Evolutionary conservation across 2,113 vertebrate genomes (phyloP).

Genomic region (Cettia cetti): DNA sequence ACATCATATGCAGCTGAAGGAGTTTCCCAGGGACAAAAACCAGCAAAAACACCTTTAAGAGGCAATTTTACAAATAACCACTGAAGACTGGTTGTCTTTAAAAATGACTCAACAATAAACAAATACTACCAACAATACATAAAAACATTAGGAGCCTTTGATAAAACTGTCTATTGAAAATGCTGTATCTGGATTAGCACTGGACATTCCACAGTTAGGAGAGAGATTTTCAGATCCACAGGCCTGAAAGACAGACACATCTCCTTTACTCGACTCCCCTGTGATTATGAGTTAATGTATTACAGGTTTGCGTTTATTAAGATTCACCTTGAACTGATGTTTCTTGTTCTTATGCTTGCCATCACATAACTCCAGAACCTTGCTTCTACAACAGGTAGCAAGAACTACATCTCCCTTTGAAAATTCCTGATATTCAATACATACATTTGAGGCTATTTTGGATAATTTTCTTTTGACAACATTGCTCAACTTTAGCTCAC

Average conservation of each 20-base stretch:
- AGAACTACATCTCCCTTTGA: not conserved
- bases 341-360: not conserved
- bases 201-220: not conserved
- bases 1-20: not conserved
- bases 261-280: not conserved
- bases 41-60: not conserved
- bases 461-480: not conserved
- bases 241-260: not conserved
- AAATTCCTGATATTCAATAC: not conserved
- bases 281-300: not conserved
- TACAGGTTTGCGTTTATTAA: not conserved
- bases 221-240: not conserved
- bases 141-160: not conserved
- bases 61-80: not conserved
- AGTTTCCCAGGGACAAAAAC: not conserved
- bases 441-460: not conserved
- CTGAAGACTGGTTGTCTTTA: not conserved
- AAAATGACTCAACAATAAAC: not conserved
- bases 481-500: not conserved
- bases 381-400: not conserved
- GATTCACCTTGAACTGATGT: not conserved
- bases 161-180: not conserved
- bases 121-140: not conserved
- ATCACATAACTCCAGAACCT: not conserved
- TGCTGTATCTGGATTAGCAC: not conserved